Percentiles rank a stretch among this genome's conserved stretches.
Conservation (phyloP, 2,888 invertebrate genomes). For the Agrypnus murinus region DNA sequence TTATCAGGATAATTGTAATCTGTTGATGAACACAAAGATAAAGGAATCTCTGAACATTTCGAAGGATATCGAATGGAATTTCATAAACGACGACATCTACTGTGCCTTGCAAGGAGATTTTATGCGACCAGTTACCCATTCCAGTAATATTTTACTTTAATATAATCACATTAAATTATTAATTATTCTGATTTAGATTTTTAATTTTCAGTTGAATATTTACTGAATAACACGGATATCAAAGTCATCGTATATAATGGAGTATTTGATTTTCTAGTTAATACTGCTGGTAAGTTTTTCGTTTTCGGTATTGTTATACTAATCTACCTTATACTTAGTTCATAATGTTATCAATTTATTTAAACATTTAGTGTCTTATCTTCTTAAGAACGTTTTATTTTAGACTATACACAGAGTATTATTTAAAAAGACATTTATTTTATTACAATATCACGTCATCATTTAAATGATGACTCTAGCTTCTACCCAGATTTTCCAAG, state of each 20-base stretch:
- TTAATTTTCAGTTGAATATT: conserved; percentile 61
- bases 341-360: too few species aligned
- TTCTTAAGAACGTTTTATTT: too few species aligned
- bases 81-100: conserved; percentile 77
- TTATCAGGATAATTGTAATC: conserved; percentile 61
- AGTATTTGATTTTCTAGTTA: conserved; percentile 64
- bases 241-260: conserved; percentile 65
- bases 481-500: too few species aligned
- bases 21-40: conserved; percentile 83
- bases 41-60: conserved; percentile 80
- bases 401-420: too few species aligned
- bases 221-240: conserved; percentile 61
- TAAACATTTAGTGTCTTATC: too few species aligned
- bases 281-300: conserved; percentile 61
- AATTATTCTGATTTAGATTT: conserved; percentile 36
- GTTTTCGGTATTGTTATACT: too few species aligned
- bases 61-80: conserved; percentile 79
- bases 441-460: too few species aligned
- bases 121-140: conserved; percentile 82
- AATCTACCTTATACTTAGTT: too few species aligned
- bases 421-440: too few species aligned
- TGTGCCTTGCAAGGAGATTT: conserved; percentile 77
- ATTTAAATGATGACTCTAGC: too few species aligned
- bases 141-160: conserved; percentile 54
- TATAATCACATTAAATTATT: conserved; percentile 34